These are phyloP conservation scores for Euphonia xanthogaster DNA, from an alignment of 2,797 vertebrate species.

Conservation along the genomic window DNA sequence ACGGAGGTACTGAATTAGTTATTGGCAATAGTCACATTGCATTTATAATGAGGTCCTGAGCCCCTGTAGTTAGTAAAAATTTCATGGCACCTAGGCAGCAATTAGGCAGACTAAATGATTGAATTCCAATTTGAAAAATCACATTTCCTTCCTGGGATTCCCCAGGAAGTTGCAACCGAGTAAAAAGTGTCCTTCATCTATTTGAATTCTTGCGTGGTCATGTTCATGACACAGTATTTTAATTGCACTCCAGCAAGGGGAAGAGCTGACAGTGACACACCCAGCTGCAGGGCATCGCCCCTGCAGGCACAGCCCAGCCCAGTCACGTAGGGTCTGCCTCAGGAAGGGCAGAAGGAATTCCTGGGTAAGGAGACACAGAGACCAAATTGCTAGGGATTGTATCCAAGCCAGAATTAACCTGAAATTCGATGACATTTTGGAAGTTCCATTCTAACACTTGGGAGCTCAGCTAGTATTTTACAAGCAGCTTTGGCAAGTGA, in stretches of 20 bases:
- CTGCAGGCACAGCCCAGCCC: not conserved
- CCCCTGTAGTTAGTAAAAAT: not conserved
- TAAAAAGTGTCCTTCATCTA: not conserved
- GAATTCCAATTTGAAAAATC: constrained; percentile 18
- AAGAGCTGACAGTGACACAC: not conserved
- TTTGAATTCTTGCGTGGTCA: not conserved
- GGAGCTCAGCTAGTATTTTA: not conserved
- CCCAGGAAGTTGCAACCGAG: not conserved
- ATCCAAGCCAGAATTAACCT: not conserved
- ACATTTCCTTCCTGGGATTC: constrained; percentile 16
- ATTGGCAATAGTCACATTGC: not conserved
- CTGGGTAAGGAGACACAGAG: not conserved
- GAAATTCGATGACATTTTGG: not conserved
- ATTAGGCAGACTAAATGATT: not conserved
- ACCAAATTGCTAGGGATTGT: not conserved
- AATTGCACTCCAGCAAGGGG: not conserved
- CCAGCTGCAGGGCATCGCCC: not conserved
- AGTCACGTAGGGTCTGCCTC: not conserved
- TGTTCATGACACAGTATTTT: not conserved
- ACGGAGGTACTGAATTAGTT: not conserved
- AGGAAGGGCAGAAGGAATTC: not conserved
- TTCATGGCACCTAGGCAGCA: not conserved
- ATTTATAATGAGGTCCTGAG: not conserved
- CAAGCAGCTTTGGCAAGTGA: not conserved
- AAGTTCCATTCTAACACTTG: not conserved